Evolutionary conservation across 2,888 invertebrate genomes (phyloP).

Genomic region (Cryptosula pallasiana): DNA sequence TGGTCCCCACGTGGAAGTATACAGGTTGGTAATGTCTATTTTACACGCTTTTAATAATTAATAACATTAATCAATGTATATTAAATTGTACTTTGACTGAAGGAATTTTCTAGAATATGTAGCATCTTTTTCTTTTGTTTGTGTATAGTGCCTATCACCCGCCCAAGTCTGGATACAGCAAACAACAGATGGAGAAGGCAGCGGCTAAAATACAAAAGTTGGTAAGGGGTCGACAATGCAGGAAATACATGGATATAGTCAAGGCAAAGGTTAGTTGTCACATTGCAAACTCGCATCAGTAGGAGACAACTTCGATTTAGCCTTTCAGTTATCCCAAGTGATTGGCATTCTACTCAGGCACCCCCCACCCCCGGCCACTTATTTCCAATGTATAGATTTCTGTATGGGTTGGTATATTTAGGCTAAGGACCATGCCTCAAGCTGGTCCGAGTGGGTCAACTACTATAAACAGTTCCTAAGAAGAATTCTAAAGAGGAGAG

Average conservation of each 20-base stretch:
- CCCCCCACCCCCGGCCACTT: too few species aligned
- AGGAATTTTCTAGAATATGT: too few species aligned
- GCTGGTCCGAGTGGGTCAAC: slow-evolving; percentile 39
- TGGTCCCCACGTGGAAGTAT: slow-evolving; percentile 50
- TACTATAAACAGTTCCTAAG: slow-evolving; percentile 43
- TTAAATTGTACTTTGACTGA: too few species aligned
- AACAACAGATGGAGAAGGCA: slow-evolving; percentile 35
- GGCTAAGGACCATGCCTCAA: slow-evolving; percentile 28
- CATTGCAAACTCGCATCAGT: too few species aligned
- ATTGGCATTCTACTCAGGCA: too few species aligned
- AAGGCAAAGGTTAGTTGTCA: slow-evolving; percentile 38
- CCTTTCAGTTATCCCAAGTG: too few species aligned
- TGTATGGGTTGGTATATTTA: too few species aligned
- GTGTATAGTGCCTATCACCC: slow-evolving; percentile 21
- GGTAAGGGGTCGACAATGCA: slow-evolving; percentile 41
- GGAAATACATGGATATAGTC: slow-evolving; percentile 38
- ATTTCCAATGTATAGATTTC: too few species aligned
- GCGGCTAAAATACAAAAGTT: slow-evolving; percentile 45
- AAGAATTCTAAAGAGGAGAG: slow-evolving; percentile 41
- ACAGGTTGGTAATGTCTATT: slow-evolving; percentile 46
- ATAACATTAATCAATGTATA: too few species aligned
- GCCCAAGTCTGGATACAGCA: neutral
- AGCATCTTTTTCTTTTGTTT: too few species aligned
- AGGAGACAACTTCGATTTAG: too few species aligned
- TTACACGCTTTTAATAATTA: too few species aligned